These are phyloP conservation scores for Pseudomyrmex sp. DNA, from an alignment of 1,140 invertebrate species.

Conservation along the genomic window DNA sequence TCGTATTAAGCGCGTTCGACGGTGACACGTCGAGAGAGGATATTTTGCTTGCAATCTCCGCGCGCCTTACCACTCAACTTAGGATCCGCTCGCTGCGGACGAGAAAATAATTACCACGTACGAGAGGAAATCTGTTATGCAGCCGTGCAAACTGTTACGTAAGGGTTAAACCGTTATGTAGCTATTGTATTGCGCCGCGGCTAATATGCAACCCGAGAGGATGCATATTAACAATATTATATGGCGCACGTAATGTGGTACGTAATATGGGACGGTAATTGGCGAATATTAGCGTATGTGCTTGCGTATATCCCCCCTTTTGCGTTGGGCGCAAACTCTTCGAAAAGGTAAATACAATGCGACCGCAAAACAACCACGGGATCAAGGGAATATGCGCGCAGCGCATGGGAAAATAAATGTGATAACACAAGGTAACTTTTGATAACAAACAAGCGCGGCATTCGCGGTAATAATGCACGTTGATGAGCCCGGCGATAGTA, in stretches of 20 bases:
- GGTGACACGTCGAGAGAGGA: background rate
- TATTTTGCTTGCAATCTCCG: no score
- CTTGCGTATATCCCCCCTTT: background rate
- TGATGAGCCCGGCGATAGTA: background rate
- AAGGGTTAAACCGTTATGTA: slow-evolving; percentile 46
- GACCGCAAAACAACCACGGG: background rate
- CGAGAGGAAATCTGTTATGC: slow-evolving; percentile 21
- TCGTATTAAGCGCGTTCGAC: background rate
- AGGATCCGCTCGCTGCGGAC: slow-evolving; percentile 23
- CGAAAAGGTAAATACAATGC: background rate
- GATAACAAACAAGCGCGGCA: no score
- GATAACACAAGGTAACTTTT: background rate
- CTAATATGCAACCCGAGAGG: slow-evolving; percentile 17
- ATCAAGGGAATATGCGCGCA: background rate
- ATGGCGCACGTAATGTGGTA: background rate
- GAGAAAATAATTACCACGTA: slow-evolving; percentile 46
- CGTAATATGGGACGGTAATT: slow-evolving; percentile 18
- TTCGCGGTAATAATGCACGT: background rate
- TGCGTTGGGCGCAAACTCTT: background rate
- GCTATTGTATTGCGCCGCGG: slow-evolving; percentile 34
- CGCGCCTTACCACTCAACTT: slow-evolving; percentile 9
- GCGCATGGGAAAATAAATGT: background rate
- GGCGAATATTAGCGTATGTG: background rate
- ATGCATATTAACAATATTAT: slow-evolving; percentile 45
- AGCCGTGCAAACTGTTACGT: slow-evolving; percentile 42